Base-by-base conservation (phyloP, 2,113 vertebrate species). In the Aldabrachelys gigantea region DNA sequence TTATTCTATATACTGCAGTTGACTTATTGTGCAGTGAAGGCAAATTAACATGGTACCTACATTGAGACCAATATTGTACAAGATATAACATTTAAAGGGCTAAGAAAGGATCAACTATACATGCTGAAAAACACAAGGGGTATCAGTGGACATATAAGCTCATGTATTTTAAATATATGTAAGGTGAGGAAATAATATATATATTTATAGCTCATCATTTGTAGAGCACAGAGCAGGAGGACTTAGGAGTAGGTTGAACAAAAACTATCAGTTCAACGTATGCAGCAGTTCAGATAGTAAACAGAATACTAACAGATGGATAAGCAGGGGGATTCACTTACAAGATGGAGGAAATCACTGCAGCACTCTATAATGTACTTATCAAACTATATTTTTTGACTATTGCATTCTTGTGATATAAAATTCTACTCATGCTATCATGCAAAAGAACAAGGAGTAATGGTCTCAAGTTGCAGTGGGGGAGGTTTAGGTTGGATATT, bases 321-420 rank as follows among this genome's bases (percentile, higher is more conserved):
- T 94, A 90, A 78, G 83, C n/a, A 75, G 4, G 2, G 29, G n/a
- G 21, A 92, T 80, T 41, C 38, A 62, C 8, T 85, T 50, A 22
- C 4, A 27, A 94, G 59, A 84, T 19, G 93, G 41, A 88, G 82
- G 24, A 91, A 44, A 3, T 10, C 17, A 54, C 80, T 76, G 65
- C 9, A 85, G 69, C 54, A 57, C 85, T 89, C 50, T n/a, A 78
- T 19, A 65, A 17, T 38, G 27, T 19, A 57, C 76, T 83, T 90
- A 79, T 54, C 80, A 89, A 90, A 54, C 5, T 29, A 56, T 38
- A 50, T 94, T 76, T 85, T 29, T 16, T 38, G 85, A 8, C 5
- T 78, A 89, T 0, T 1, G 86, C 84, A 90, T 76, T 52, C 92
- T n/a, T 86, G 4, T 82, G 82, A 62, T 35, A 65, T 35, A 56